Percentiles rank a stretch among this genome's conserved stretches.
These are phyloP conservation scores for Drosophila biarmipes DNA, from an alignment of 1,140 invertebrate genomes.

Conservation along the genomic window DNA sequence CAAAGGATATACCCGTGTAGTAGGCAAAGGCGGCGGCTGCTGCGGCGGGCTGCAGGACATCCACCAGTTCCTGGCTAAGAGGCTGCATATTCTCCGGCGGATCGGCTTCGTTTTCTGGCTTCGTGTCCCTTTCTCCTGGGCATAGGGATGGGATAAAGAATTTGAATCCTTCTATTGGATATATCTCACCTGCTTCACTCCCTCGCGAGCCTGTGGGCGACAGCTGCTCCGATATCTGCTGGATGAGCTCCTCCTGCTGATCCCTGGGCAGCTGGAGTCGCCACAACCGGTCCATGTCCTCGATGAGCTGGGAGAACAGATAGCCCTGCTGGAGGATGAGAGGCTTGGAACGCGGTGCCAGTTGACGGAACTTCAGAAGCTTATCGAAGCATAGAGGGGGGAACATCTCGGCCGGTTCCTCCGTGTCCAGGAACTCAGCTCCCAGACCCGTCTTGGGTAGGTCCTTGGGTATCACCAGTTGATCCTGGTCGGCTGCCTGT, in stretches of 20 bases:
- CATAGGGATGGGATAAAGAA: background rate
- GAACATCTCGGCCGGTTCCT: slow-evolving; percentile 73
- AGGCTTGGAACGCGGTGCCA: slow-evolving; percentile 8
- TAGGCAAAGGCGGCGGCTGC: slow-evolving; percentile 77
- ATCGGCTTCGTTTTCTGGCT: background rate
- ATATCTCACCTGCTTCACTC: slow-evolving; percentile 15
- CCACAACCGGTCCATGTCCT: slow-evolving; percentile 77
- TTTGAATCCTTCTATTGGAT: background rate
- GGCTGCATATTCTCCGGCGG: slow-evolving; percentile 54
- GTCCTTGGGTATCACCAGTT: background rate
- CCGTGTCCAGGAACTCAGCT: slow-evolving; percentile 67
- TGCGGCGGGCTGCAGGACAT: slow-evolving; percentile 66
- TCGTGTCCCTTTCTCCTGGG: background rate
- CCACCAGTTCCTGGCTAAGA: slow-evolving; percentile 70
- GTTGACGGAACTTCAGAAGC: slow-evolving; percentile 69
- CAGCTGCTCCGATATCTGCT: slow-evolving; percentile 74
- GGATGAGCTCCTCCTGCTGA: slow-evolving; percentile 66
- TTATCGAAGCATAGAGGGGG: slow-evolving; percentile 73
- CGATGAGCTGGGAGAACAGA: slow-evolving; percentile 78
- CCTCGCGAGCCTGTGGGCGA: slow-evolving; percentile 53
- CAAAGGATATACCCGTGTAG: slow-evolving; percentile 79
- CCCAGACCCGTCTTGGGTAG: background rate
- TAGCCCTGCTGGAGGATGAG: slow-evolving; percentile 45
- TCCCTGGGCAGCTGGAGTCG: slow-evolving; percentile 69
- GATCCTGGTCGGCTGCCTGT: background rate